Conservation (phyloP, 2,113 vertebrate species). For the Progne subis region DNA sequence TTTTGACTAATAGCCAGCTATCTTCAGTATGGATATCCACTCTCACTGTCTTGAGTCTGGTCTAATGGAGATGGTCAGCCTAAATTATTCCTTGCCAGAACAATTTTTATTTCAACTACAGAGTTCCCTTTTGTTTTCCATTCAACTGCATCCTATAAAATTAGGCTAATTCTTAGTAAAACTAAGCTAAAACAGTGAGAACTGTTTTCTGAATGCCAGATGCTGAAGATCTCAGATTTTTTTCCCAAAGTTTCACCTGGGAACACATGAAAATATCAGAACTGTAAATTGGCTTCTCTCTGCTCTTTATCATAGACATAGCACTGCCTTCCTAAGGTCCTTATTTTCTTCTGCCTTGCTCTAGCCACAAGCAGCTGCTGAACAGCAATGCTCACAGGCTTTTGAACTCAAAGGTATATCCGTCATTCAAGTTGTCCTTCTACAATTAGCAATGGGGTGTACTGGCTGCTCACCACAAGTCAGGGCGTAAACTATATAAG, state of each 20-base stretch:
- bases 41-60: background rate
- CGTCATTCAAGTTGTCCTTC: accelerated
- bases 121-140: background rate
- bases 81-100: background rate
- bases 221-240: background rate
- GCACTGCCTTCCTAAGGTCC: background rate
- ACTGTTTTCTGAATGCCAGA: background rate
- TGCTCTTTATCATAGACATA: background rate
- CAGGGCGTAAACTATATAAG: background rate
- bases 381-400: background rate
- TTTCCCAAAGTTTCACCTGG: background rate
- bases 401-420: background rate
- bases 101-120: background rate
- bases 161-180: background rate
- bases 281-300: background rate
- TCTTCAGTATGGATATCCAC: background rate
- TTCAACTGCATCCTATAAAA: background rate
- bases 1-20: background rate
- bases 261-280: background rate
- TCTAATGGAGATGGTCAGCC: background rate
- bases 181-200: background rate
- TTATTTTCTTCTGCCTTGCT: background rate
- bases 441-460: background rate
- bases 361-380: background rate
- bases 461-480: background rate